A percentile compares a stretch with the other conserved stretches of the same genome.
Evolutionary conservation across 2,888 invertebrate genomes (phyloP).

Genomic region (Stomorhina lunata): DNA sequence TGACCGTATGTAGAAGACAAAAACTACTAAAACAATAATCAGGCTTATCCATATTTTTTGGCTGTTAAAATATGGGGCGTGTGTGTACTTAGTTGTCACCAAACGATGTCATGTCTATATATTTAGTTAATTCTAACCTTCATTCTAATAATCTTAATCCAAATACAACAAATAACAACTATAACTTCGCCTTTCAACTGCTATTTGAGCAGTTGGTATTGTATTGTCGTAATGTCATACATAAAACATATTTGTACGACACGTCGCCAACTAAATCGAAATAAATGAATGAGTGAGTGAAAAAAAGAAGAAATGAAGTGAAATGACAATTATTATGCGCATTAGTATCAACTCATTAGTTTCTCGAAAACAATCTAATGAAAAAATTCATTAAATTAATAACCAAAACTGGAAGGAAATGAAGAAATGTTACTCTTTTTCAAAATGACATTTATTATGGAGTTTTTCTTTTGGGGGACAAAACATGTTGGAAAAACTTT

Average conservation of each 20-base stretch:
- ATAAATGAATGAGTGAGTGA: no score
- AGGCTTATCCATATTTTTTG: constrained; percentile 42
- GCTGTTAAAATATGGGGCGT: constrained; percentile 59
- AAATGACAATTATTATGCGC: constrained; percentile 46
- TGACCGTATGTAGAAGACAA: neutral
- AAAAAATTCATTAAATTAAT: constrained; percentile 57
- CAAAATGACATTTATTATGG: constrained; percentile 35
- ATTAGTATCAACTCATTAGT: constrained; percentile 65
- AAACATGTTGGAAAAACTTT: constrained; percentile 12
- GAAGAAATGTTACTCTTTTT: neutral
- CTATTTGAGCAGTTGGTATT: neutral
- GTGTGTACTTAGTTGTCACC: constrained; percentile 64
- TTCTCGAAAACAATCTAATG: constrained; percentile 16
- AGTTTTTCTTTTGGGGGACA: neutral
- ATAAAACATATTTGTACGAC: constrained; percentile 59
- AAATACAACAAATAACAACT: constrained; percentile 19
- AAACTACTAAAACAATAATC: constrained; percentile 17
- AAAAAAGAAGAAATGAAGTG: neutral
- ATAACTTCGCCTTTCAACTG: neutral
- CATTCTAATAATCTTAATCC: constrained; percentile 53
- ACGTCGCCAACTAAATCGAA: constrained; percentile 47
- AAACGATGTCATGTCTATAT: constrained; percentile 57
- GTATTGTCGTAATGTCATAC: constrained; percentile 8
- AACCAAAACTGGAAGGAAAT: neutral
- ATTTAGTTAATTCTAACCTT: constrained; percentile 49